These are phyloP conservation scores for Schlechtendalia chinensis DNA, from an alignment of 1,140 invertebrate genomes.

Conservation along the genomic window DNA sequence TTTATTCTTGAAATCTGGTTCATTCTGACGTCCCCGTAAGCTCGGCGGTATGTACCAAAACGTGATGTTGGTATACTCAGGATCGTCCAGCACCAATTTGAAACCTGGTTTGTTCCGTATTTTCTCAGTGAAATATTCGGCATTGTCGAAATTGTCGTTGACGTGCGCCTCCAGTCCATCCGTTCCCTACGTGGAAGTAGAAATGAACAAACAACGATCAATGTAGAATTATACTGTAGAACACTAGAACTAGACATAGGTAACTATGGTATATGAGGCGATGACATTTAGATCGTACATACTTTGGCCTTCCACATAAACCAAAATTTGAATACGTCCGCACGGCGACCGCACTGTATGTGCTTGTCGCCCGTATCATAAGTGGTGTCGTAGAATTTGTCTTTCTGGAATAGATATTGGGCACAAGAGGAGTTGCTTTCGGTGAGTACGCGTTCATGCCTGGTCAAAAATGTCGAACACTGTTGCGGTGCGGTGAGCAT, in stretches of 20 bases:
- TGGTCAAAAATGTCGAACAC: conserved; percentile 80
- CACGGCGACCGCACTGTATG: conserved; percentile 87
- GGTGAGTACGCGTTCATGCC: conserved; percentile 67
- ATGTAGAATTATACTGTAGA: background rate
- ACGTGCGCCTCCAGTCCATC: conserved; percentile 76
- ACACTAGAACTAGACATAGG: too few relatives aligned
- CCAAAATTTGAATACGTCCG: conserved; percentile 95
- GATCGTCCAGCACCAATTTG: conserved; percentile 71
- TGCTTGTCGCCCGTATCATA: conserved; percentile 94
- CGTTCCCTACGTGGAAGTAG: conserved; percentile 61
- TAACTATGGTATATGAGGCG: too few relatives aligned
- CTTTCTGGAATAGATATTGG: conserved; percentile 90
- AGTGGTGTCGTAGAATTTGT: conserved; percentile 91
- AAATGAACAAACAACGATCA: background rate
- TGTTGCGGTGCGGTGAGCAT: conserved; percentile 84
- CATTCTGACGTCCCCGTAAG: conserved; percentile 63
- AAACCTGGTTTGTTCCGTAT: conserved; percentile 72
- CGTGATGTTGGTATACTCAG: conserved; percentile 90
- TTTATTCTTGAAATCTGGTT: conserved; percentile 65
- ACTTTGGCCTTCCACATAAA: conserved; percentile 95
- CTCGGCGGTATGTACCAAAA: conserved; percentile 92
- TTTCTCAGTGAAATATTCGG: conserved; percentile 67
- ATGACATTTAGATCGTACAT: background rate
- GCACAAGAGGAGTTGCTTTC: conserved; percentile 71
- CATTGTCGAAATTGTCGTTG: conserved; percentile 73